phyloP scores from a whole-genome alignment of 2,888 invertebrate species.

The Cataglyphis albicans region DNA sequence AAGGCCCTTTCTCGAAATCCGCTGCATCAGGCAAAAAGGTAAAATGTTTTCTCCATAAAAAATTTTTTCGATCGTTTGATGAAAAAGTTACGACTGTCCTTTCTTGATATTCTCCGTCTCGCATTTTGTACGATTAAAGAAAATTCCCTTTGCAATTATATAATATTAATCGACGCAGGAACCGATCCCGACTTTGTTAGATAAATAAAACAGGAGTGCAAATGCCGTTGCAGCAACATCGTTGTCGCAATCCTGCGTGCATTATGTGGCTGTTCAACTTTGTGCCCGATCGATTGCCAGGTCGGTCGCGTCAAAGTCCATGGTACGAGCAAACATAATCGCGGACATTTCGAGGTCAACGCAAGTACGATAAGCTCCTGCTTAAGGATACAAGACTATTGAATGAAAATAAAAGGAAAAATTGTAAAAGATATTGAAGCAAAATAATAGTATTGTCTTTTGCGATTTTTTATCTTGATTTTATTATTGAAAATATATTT shows the following conservation, averaged over 20 bases:
- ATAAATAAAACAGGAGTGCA: background rate
- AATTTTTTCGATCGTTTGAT: background rate
- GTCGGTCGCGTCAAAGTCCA: conserved; percentile 47
- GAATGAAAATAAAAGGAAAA: background rate
- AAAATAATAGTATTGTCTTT: background rate
- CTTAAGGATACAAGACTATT: background rate
- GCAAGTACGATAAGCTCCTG: background rate
- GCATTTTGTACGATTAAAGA: background rate
- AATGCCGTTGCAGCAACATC: conserved; percentile 23
- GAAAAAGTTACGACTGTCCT: too few relatives aligned
- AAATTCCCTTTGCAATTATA: background rate
- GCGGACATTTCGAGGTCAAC: background rate
- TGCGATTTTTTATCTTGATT: background rate
- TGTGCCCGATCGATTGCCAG: conserved; percentile 26
- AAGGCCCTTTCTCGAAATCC: conserved; percentile 55
- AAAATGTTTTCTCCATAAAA: conserved; percentile 45
- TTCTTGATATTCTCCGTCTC: background rate
- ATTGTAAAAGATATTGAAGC: background rate
- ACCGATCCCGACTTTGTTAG: background rate
- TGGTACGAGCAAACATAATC: conserved; percentile 22
- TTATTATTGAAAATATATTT: background rate
- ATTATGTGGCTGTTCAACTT: conserved; percentile 43
- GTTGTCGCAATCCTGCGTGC: conserved; percentile 14
- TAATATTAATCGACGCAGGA: background rate
- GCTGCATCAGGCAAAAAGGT: conserved; percentile 58